A percentile compares a stretch with the other conserved stretches of the same genome.
Conservation (phyloP, 1,140 invertebrate species). For the Cydia pomonella region DNA sequence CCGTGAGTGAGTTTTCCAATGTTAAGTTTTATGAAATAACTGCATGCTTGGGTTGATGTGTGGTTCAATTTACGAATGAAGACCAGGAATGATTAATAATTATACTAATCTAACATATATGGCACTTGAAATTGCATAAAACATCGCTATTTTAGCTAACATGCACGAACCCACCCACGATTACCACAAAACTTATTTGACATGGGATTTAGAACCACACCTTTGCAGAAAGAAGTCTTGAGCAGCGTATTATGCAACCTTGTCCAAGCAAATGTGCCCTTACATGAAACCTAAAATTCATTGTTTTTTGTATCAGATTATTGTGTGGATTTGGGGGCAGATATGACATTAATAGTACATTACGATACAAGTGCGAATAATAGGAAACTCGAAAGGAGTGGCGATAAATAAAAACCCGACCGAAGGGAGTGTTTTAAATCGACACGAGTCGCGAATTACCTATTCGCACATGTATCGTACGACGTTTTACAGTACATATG, state of each 20-base stretch:
- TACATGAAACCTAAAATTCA: neutral
- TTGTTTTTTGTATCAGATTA: neutral
- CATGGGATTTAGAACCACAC: neutral
- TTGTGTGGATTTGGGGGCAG: too few species aligned
- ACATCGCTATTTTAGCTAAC: neutral
- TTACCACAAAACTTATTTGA: neutral
- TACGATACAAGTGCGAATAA: too few species aligned
- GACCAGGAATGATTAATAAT: neutral
- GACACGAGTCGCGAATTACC: too few species aligned
- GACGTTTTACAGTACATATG: too few species aligned
- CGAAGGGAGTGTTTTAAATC: too few species aligned
- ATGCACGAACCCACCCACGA: neutral
- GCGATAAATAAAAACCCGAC: too few species aligned
- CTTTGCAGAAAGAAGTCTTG: neutral
- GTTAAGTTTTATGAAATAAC: slow-evolving; percentile 15
- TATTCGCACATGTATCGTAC: too few species aligned
- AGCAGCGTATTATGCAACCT: neutral
- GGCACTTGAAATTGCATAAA: neutral
- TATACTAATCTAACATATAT: neutral
- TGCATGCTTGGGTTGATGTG: slow-evolving; percentile 18
- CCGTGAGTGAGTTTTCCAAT: slow-evolving; percentile 46
- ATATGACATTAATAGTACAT: too few species aligned
- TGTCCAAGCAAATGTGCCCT: too few species aligned
- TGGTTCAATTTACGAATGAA: neutral
- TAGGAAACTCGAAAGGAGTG: too few species aligned